These are phyloP conservation scores for Sarotherodon lohbergeri DNA, from an alignment of 2,113 vertebrate species.

Conservation along the genomic window DNA sequence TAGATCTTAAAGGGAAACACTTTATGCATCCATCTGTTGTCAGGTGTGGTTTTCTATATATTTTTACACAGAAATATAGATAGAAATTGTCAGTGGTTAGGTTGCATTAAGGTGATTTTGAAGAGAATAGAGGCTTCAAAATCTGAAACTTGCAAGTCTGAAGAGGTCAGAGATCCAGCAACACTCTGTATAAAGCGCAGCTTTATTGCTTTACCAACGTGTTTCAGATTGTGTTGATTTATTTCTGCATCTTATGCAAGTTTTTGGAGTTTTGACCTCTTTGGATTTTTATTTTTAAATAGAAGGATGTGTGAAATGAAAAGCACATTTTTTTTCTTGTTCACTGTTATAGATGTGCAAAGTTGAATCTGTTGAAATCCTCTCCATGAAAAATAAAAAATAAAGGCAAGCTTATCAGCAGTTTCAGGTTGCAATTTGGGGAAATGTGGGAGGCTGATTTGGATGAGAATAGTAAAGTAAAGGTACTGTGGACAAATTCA, in stretches of 20 bases:
- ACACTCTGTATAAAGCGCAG: background rate
- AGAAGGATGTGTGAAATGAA: background rate
- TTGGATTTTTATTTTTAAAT: background rate
- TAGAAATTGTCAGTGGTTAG: background rate
- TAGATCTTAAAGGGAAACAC: background rate
- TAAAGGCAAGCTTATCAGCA: background rate
- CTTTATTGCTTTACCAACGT: background rate
- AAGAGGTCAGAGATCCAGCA: background rate
- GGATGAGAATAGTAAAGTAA: background rate
- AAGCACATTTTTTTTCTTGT: background rate
- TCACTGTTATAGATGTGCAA: accelerated
- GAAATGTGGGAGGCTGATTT: background rate
- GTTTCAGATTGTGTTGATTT: background rate
- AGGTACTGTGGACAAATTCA: background rate
- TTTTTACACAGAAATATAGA: background rate
- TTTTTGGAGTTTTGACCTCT: background rate
- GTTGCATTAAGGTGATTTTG: background rate
- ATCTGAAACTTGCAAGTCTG: background rate
- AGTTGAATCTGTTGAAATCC: background rate
- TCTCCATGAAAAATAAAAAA: background rate
- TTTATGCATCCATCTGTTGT: background rate
- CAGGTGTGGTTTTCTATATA: background rate
- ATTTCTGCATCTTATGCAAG: background rate
- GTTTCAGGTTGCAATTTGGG: background rate
- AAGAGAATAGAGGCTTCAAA: background rate